These are phyloP conservation scores for Scolopax bukidnonensis DNA, from an alignment of 2,797 vertebrate species.

Conservation along the genomic window DNA sequence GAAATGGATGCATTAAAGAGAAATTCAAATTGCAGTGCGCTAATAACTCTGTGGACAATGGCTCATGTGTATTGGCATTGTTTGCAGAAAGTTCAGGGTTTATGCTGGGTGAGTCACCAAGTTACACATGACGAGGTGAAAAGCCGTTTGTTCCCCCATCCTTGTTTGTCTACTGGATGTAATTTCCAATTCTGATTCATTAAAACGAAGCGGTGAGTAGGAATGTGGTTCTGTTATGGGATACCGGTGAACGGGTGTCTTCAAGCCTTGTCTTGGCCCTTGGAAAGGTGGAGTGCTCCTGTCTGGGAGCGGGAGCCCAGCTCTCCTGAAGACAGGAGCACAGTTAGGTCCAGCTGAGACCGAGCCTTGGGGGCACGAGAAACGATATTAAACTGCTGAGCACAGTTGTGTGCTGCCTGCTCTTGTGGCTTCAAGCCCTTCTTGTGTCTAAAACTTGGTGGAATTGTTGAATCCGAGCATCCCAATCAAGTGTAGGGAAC, in stretches of 20 bases:
- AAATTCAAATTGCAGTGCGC: not conserved
- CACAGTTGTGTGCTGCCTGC: not conserved
- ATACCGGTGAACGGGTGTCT: not conserved
- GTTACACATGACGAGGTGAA: not conserved
- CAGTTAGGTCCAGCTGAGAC: not conserved
- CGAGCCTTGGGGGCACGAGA: not conserved
- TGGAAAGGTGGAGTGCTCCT: accelerated
- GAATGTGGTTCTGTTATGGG: not conserved
- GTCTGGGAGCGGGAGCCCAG: not conserved
- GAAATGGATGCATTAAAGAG: not conserved
- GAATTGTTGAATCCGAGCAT: not conserved
- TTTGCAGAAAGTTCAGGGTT: conserved; percentile 19
- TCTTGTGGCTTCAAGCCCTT: not conserved
- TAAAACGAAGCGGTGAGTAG: not conserved
- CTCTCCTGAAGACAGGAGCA: not conserved
- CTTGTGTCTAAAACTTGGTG: not conserved
- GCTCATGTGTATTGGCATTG: not conserved
- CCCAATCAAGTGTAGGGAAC: accelerated
- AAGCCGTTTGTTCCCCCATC: not conserved
- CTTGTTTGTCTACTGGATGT: not conserved
- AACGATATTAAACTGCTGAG: not conserved
- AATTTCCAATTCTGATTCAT: conserved; percentile 26
- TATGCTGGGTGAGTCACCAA: not conserved
- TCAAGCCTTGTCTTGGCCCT: not conserved
- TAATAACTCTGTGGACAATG: not conserved